These are phyloP conservation scores for Macrotis lagotis DNA, from an alignment of 2,113 vertebrate species.

Conservation along the genomic window DNA sequence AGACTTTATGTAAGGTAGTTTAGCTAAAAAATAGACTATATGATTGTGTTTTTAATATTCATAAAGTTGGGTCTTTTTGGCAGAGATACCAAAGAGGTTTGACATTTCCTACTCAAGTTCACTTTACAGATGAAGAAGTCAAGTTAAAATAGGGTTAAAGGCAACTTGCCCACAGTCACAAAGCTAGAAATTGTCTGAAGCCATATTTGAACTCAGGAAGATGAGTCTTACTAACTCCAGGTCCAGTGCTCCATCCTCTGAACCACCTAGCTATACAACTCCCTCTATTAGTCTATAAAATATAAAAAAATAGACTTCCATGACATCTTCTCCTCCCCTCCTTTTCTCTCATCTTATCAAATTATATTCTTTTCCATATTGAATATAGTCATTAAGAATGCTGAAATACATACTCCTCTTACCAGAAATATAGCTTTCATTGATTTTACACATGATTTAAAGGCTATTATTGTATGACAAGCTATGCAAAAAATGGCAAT, in stretches of 20 bases:
- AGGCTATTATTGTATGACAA: background rate
- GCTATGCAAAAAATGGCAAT: background rate
- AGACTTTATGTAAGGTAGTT: background rate
- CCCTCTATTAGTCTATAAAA: background rate
- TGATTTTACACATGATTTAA: background rate
- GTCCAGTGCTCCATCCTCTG: no score
- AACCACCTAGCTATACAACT: no score
- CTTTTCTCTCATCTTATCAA: background rate
- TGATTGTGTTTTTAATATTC: background rate
- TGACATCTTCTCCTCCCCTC: background rate
- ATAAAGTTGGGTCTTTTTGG: no score
- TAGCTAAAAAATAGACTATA: background rate
- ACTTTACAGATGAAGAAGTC: no score
- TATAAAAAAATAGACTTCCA: background rate
- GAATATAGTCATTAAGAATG: background rate
- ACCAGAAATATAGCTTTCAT: background rate
- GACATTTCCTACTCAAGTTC: no score
- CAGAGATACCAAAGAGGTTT: no score
- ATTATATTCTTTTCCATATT: background rate
- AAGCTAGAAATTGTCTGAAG: no score
- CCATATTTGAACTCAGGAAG: no score
- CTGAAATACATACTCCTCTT: background rate
- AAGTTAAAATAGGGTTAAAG: no score
- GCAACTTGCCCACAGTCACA: no score
- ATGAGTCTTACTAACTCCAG: no score